A percentile compares a stretch with the other conserved stretches of the same genome.
Conservation (phyloP, 2,888 invertebrate genomes). For the Ligdia adustata region DNA sequence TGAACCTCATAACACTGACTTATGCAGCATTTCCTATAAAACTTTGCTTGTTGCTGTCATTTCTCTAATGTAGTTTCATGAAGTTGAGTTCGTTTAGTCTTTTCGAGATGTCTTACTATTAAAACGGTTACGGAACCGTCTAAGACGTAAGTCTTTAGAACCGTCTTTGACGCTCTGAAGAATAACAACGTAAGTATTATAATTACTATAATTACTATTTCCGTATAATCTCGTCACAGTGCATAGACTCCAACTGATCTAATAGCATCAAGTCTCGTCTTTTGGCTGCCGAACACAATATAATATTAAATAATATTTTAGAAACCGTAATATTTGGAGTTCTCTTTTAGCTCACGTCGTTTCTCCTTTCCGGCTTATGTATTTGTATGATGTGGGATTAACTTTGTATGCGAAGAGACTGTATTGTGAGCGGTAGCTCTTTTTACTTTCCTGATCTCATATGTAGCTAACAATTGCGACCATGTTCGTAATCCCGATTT, state of each 20-base stretch:
- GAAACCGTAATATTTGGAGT: constrained; percentile 15
- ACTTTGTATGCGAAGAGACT: constrained; percentile 19
- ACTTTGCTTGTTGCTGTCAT: no score
- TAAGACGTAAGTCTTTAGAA: no score
- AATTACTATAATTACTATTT: no score
- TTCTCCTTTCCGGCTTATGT: constrained; percentile 19
- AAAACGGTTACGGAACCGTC: no score
- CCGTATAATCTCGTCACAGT: no score
- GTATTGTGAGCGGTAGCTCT: constrained; percentile 13
- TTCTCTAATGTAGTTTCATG: no score
- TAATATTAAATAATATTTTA: no score
- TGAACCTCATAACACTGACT: not conserved
- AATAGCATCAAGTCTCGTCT: not conserved
- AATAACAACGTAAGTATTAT: no score
- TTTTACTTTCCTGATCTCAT: not conserved
- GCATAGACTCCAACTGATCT: not conserved
- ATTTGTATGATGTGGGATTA: constrained; percentile 22
- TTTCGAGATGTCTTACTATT: no score
- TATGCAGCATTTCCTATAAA: no score
- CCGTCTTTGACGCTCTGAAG: no score
- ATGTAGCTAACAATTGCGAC: constrained; percentile 1
- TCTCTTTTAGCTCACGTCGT: constrained; percentile 14
- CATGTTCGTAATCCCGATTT: not conserved
- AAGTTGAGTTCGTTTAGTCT: no score
- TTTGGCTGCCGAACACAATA: constrained; percentile 10